Conservation (phyloP, 2,797 vertebrate species). For the Cottoperca gobio region DNA sequence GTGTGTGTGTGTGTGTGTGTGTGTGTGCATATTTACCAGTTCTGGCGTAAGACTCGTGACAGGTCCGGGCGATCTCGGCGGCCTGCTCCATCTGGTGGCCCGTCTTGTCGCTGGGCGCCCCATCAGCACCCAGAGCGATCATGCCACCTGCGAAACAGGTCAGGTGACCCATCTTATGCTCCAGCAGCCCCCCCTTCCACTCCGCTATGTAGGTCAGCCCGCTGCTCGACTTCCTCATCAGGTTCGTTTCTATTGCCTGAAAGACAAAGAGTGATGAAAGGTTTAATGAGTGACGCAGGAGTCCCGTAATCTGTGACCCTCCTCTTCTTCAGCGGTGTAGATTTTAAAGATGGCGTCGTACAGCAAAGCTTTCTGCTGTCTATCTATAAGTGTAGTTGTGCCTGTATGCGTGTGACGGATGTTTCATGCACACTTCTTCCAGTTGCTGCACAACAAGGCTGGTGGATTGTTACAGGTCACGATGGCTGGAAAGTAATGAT, state of each 20-base stretch:
- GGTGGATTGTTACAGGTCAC: too few relatives aligned
- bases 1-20: too few relatives aligned
- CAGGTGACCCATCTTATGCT: conserved; percentile 99
- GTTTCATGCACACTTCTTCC: too few relatives aligned
- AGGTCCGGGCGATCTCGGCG: conserved; percentile 95
- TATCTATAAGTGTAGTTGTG: too few relatives aligned
- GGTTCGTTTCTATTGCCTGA: conserved; percentile 94
- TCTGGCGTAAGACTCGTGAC: conserved; percentile 96
- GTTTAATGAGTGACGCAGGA: too few relatives aligned
- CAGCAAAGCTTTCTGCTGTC: too few relatives aligned
- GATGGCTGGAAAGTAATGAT: too few relatives aligned
- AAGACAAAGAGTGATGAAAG: accelerated
- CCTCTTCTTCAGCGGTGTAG: too few relatives aligned
- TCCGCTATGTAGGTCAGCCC: conserved; percentile 97
- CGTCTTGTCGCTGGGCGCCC: conserved; percentile 88
- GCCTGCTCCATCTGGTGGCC: conserved; percentile 95
- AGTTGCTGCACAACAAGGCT: too few relatives aligned
- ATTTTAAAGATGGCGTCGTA: too few relatives aligned
- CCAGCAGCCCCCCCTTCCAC: conserved; percentile 97
- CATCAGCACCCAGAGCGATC: conserved; percentile 96
- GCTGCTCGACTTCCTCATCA: conserved; percentile 92
- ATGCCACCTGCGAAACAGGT: conserved; percentile 98
- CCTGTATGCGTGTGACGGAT: too few relatives aligned
- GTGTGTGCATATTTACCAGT: conserved; percentile 80
- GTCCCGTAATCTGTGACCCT: too few relatives aligned